Conservation (phyloP, 2,888 invertebrate species). For the Drosophila mercatorum region DNA sequence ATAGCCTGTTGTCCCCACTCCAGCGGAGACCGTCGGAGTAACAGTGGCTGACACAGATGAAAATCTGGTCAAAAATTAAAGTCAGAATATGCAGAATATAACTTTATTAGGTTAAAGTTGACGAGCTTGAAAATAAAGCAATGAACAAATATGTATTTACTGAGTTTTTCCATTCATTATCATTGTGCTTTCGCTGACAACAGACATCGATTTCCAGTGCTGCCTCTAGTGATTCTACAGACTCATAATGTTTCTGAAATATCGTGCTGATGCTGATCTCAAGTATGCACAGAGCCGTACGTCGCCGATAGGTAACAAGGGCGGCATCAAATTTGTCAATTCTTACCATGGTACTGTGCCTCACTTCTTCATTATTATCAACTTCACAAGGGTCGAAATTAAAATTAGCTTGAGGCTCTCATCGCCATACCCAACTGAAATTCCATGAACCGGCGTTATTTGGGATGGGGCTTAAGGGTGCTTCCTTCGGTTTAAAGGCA, state of each 20-base stretch:
- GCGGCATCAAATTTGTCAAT: neutral
- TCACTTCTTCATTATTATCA: slow-evolving; percentile 20
- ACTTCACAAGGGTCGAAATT: slow-evolving; percentile 60
- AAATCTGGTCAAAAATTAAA: neutral
- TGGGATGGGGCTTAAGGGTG: slow-evolving; percentile 15
- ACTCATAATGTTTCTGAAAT: too few species aligned
- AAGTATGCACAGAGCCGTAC: neutral
- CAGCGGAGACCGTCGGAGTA: neutral
- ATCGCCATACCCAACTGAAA: slow-evolving; percentile 60
- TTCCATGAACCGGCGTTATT: slow-evolving; percentile 51
- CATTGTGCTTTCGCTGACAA: too few species aligned
- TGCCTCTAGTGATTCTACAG: too few species aligned
- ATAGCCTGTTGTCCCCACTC: slow-evolving; percentile 21
- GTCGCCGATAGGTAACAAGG: too few species aligned
- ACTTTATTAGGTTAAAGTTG: too few species aligned
- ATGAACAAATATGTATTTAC: too few species aligned
- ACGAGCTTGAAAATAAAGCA: too few species aligned
- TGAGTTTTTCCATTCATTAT: too few species aligned
- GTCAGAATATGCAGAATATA: neutral
- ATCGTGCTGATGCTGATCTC: too few species aligned
- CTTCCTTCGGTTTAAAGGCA: slow-evolving; percentile 50
- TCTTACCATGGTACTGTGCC: slow-evolving; percentile 38
- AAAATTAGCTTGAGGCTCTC: slow-evolving; percentile 72
- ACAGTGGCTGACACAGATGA: slow-evolving; percentile 42
- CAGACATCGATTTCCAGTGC: too few species aligned